phyloP scores from a whole-genome alignment of 2,888 invertebrate species.

The Nesidiocoris tenuis region DNA sequence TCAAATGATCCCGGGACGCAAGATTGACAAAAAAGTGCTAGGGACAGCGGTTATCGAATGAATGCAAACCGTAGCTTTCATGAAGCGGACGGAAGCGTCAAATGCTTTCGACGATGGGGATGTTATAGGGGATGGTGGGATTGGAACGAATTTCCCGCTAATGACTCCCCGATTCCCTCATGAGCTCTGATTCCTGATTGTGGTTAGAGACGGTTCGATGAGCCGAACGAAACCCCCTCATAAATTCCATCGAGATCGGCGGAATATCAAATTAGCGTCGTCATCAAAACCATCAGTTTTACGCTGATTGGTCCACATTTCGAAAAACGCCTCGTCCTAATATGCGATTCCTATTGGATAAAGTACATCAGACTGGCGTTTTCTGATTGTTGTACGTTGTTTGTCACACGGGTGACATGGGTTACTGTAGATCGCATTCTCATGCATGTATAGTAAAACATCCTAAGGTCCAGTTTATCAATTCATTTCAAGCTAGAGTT shows the following conservation, averaged over 20 bases:
- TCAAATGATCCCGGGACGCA: slow-evolving; percentile 37
- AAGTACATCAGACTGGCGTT: too few species aligned
- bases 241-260: not conserved
- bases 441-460: too few species aligned
- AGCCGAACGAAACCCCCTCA: not conserved
- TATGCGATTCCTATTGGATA: too few species aligned
- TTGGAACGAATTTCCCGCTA: slow-evolving; percentile 14
- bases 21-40: slow-evolving; percentile 44
- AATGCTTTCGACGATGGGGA: not conserved
- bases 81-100: not conserved
- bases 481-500: too few species aligned
- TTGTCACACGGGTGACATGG: too few species aligned
- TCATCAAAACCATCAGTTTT: slow-evolving; percentile 40
- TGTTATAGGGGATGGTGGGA: not conserved
- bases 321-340: not conserved
- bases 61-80: not conserved
- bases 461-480: too few species aligned
- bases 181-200: slow-evolving; percentile 41
- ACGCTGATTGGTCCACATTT: slow-evolving; percentile 18
- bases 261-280: slow-evolving; percentile 38
- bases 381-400: too few species aligned
- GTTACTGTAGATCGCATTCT: too few species aligned
- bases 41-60: slow-evolving; percentile 9
- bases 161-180: slow-evolving; percentile 28
- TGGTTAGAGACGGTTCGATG: slow-evolving; percentile 19